Conservation (phyloP, 2,888 invertebrate genomes). For the Slavum lentiscoides region DNA sequence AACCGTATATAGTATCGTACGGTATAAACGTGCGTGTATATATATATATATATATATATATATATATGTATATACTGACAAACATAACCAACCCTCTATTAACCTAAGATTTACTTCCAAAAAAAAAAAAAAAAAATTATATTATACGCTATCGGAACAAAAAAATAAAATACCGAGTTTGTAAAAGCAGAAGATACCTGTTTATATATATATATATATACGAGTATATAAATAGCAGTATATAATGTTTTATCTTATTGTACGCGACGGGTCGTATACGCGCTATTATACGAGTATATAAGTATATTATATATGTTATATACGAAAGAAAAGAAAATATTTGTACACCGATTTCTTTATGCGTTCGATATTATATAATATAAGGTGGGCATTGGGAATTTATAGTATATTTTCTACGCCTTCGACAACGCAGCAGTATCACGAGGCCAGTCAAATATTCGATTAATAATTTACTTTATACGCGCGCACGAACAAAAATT, state of each 20-base stretch:
- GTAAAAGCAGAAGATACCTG: neutral
- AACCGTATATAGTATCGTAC: neutral
- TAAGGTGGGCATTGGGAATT: no score
- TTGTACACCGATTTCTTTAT: neutral
- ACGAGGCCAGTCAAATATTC: no score
- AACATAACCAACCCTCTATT: neutral
- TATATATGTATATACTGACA: neutral
- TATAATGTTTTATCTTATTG: slow-evolving; percentile 2
- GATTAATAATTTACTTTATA: no score
- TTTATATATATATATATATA: neutral
- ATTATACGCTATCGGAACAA: neutral
- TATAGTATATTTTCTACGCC: no score
- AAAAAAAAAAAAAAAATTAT: no score
- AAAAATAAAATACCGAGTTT: neutral
- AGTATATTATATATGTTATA: neutral
- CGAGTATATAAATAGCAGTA: neutral
- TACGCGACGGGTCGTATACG: no score
- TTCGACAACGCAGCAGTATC: no score
- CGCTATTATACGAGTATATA: no score
- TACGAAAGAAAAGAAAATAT: neutral
- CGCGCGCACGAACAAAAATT: no score
- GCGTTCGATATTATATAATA: neutral
- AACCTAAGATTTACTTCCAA: slow-evolving; percentile 18
- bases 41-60: no score
- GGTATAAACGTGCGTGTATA: neutral